phyloP scores from a whole-genome alignment of 2,888 invertebrate genomes.

The Acanthococcus lagerstroemiae region DNA sequence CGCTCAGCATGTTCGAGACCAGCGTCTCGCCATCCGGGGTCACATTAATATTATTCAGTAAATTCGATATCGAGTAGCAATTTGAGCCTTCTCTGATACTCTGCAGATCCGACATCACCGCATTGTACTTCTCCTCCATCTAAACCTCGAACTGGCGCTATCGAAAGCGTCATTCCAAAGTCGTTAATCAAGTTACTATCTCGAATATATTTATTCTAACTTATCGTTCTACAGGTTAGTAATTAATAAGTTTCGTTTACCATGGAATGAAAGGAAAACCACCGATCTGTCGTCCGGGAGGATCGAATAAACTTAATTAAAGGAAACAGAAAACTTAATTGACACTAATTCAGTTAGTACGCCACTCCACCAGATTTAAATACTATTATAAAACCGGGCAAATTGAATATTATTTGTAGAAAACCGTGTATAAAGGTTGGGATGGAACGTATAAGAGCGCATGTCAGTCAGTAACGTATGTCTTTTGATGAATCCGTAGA shows the following conservation, averaged over 20 bases:
- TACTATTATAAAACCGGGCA: slow-evolving; percentile 9
- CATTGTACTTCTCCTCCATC: not conserved
- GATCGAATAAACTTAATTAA: slow-evolving; percentile 27
- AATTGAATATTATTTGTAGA: slow-evolving; percentile 11
- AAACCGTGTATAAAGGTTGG: too few species aligned
- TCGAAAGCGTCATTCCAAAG: too few species aligned
- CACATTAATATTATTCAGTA: not conserved
- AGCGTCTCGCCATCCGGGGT: not conserved
- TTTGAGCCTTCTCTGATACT: not conserved
- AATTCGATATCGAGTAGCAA: not conserved
- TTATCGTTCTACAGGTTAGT: too few species aligned
- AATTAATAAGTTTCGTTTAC: not conserved
- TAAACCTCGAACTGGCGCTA: too few species aligned
- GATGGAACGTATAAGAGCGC: not conserved
- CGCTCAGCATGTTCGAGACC: not conserved
- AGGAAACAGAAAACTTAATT: slow-evolving; percentile 27
- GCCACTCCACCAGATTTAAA: slow-evolving; percentile 9
- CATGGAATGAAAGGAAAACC: not conserved
- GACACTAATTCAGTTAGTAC: slow-evolving; percentile 27
- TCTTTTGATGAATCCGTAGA: not conserved
- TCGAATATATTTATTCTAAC: too few species aligned
- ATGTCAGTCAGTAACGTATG: not conserved
- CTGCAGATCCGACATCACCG: not conserved
- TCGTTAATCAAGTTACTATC: too few species aligned
- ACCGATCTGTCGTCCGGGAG: not conserved